These are phyloP conservation scores for Oophaga pumilio DNA, from an alignment of 2,113 vertebrate species.

Conservation along the genomic window DNA sequence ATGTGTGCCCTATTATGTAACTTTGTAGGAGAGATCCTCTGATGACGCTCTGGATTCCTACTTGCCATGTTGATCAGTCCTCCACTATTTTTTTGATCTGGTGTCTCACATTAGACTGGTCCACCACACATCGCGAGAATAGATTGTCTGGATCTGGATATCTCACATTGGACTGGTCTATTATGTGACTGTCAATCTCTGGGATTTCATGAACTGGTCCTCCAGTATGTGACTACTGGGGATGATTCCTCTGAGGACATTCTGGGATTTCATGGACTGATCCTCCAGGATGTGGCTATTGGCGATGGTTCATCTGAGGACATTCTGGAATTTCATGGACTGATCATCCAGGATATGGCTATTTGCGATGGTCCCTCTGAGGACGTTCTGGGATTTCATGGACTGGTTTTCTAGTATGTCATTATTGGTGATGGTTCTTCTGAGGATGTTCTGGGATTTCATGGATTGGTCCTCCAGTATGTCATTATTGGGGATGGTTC, in stretches of 20 bases:
- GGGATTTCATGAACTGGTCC: not conserved
- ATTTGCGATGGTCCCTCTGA: too few species aligned
- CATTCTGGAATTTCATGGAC: not conserved
- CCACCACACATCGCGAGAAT: too few species aligned
- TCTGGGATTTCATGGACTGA: not conserved
- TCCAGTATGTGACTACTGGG: not conserved
- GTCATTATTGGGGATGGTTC: too few species aligned
- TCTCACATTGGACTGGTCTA: not conserved
- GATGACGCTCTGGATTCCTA: too few species aligned
- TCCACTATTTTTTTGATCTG: too few species aligned
- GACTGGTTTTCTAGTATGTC: not conserved
- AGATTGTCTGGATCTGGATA: too few species aligned
- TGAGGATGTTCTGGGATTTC: not conserved
- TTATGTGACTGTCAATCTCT: not conserved
- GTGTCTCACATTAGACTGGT: too few species aligned
- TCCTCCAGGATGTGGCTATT: not conserved
- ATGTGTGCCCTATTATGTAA: too few species aligned
- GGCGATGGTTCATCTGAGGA: too few species aligned
- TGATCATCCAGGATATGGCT: not conserved
- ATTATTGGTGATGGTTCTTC: not conserved
- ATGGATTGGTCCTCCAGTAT: not conserved
- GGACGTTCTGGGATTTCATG: not conserved
- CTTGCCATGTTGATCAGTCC: too few species aligned
- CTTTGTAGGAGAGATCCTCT: too few species aligned
- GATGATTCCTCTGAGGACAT: not conserved